Base-by-base conservation (phyloP, 2,113 vertebrate species). In the Conger conger region DNA sequence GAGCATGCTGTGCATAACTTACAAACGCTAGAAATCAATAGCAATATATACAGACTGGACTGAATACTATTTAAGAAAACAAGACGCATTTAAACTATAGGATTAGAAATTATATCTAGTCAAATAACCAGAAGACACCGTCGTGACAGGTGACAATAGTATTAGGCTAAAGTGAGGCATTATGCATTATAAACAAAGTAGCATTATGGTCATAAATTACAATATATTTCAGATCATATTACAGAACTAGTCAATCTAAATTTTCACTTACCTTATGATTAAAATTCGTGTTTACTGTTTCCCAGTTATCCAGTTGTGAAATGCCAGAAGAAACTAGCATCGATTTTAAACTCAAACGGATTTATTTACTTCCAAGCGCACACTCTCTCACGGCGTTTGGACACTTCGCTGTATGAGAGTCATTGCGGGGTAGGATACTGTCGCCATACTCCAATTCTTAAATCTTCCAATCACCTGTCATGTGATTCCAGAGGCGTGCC, bases 391-490 rank as follows among this genome's bases (percentile, higher is more conserved):
- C 76, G 20, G 38, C 80, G 78, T 38, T 54, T 30, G 33, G 73
- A 33, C 42, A 73, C 81, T 80, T 30, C 30, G 33, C 37, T 27
- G 33, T 81, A 27, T n/a, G 20, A 35, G 73, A 30, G 53, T 63
- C 76, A 63, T 63, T 27, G 57, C 57, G 27, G 76, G n/a, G 76
- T 30, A 45, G 45, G 57, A 68, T 68, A 77, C 77, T 80, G 40
- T 80, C 80, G 40, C 84, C 79, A 81, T 81, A 50, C 79, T 81
- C 63, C 79, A 45, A 53, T 80, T 68, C 57, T 42, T 73, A 53
- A 83, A 73, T 76, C 38, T 80, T 80, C 87, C 83, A 68, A 84
- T 88, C 84, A 84, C 84, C 87, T 84, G 86, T 88, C 87, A 86
- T 79, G 82, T 88, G 84, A 86, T 81, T 77, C 37, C 13, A 80